Conservation (phyloP, 2,888 invertebrate species). For the Pachycephus smyrnensis region DNA sequence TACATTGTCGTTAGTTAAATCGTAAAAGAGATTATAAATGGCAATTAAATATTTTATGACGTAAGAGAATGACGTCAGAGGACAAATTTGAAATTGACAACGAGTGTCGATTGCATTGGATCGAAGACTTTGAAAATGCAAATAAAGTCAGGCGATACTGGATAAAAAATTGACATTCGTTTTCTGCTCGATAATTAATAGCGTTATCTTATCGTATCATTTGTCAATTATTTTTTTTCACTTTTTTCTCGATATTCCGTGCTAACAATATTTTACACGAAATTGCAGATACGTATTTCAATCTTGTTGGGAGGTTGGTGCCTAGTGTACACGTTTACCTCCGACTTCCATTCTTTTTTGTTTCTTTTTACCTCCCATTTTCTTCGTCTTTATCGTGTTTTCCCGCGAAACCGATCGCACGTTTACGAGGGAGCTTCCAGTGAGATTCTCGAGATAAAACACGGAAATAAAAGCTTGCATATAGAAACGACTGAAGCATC, state of each 20-base stretch:
- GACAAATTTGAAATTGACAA: no score
- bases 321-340: not conserved
- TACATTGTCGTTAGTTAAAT: not conserved
- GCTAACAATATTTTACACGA: not conserved
- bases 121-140: no score
- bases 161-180: not conserved
- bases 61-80: not conserved
- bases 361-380: not conserved
- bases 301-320: not conserved
- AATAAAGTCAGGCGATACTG: no score
- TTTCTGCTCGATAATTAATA: not conserved
- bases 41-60: not conserved
- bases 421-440: not conserved
- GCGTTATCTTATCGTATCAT: not conserved
- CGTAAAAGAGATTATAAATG: not conserved
- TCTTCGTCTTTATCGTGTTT: not conserved
- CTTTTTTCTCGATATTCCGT: not conserved
- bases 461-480: not conserved
- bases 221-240: not conserved
- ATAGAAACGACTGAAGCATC: not conserved
- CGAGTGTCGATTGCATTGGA: no score
- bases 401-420: not conserved
- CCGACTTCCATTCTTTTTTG: not conserved
- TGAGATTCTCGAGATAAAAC: not conserved
- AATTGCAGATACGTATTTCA: not conserved